Evolutionary conservation across 2,797 vertebrate genomes (phyloP).

Genomic region (Emys orbicularis): DNA sequence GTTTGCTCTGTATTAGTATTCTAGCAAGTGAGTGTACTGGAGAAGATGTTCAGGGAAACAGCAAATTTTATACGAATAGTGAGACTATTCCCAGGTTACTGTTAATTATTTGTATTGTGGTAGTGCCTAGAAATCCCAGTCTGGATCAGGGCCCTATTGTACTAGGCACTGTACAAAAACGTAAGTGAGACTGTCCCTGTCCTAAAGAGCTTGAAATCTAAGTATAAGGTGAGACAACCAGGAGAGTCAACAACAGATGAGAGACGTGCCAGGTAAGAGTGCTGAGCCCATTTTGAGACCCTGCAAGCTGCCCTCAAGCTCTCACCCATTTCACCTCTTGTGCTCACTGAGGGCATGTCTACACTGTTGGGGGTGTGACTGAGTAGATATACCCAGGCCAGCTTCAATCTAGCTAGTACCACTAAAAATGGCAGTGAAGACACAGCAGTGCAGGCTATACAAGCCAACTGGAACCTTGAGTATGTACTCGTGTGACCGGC

Average conservation of each 20-base stretch:
- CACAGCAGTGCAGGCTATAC: too few species aligned
- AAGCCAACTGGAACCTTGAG: too few species aligned
- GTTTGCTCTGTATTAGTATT: background rate
- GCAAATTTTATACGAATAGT: background rate
- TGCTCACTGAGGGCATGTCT: background rate
- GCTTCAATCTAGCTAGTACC: background rate
- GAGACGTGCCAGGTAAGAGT: background rate
- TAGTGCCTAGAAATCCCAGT: background rate
- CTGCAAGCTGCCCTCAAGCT: background rate
- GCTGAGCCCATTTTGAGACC: background rate
- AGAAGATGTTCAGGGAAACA: background rate
- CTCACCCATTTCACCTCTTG: background rate
- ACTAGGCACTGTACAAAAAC: background rate
- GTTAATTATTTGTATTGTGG: background rate
- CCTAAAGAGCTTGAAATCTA: background rate
- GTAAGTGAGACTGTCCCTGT: background rate
- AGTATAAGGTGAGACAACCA: background rate
- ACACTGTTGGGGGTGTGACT: background rate
- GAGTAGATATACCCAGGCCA: background rate
- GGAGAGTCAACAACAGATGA: background rate
- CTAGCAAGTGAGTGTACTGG: background rate
- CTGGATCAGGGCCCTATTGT: accelerated
- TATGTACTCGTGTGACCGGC: too few species aligned
- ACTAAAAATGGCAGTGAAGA: too few species aligned
- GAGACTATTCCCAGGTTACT: background rate